Evolutionary conservation across 2,888 invertebrate species (phyloP).

Genomic region (Drosophila differens): DNA sequence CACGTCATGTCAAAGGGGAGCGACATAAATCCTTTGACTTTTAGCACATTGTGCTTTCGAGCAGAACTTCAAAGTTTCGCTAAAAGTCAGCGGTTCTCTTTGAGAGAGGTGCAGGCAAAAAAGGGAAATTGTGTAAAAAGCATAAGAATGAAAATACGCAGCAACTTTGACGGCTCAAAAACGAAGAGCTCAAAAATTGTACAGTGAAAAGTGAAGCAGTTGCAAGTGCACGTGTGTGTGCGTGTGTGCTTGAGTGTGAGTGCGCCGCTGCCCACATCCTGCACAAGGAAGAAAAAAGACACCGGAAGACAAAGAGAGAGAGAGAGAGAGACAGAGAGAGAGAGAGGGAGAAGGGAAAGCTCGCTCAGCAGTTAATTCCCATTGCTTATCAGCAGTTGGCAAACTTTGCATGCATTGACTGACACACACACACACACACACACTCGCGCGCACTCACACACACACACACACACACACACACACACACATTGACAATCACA

Average conservation of each 20-base stretch:
- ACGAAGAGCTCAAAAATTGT: slow-evolving; percentile 45
- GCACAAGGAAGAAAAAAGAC: slow-evolving; percentile 10
- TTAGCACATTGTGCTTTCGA: slow-evolving; percentile 48
- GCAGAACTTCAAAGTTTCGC: slow-evolving; percentile 60
- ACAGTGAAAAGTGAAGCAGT: slow-evolving; percentile 41
- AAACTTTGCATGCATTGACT: slow-evolving; percentile 74
- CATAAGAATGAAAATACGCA: slow-evolving; percentile 9
- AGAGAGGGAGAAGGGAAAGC: slow-evolving; percentile 16
- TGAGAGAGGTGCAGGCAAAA: slow-evolving; percentile 22
- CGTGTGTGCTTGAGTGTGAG: neutral
- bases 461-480: slow-evolving; percentile 13
- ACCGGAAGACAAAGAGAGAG: neutral
- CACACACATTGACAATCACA: slow-evolving; percentile 40
- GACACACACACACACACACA: slow-evolving; percentile 38
- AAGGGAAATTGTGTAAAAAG: neutral
- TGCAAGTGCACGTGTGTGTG: slow-evolving; percentile 2
- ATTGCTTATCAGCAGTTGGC: slow-evolving; percentile 73
- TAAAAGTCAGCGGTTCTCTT: slow-evolving; percentile 42
- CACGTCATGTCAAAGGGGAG: slow-evolving; percentile 43
- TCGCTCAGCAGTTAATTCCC: slow-evolving; percentile 63
- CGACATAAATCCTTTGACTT: slow-evolving; percentile 55
- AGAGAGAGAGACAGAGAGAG: neutral
- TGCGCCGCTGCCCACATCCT: slow-evolving; percentile 34
- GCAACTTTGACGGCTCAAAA: slow-evolving; percentile 46
- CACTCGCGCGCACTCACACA: slow-evolving; percentile 35